Percentiles rank a stretch among this genome's conserved stretches.
Conservation (phyloP, 1,140 invertebrate species). For the Drosophila busckii region DNA sequence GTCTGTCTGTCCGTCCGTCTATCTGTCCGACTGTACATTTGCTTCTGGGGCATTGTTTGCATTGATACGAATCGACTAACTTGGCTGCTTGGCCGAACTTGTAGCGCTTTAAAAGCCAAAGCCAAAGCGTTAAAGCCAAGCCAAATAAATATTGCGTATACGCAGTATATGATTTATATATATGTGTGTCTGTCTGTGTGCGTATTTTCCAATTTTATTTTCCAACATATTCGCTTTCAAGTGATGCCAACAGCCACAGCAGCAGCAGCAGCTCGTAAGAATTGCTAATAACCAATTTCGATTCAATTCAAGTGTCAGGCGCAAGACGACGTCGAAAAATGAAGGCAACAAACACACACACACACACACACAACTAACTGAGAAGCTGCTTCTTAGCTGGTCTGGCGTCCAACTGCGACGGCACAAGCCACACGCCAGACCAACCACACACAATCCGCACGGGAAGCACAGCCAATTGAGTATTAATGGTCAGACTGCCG, state of each 20-base stretch:
- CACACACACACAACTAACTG: slow-evolving; percentile 19
- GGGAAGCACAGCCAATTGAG: slow-evolving; percentile 76
- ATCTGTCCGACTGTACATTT: slow-evolving; percentile 1
- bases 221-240: slow-evolving; percentile 61
- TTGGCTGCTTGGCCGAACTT: slow-evolving; percentile 58
- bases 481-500: slow-evolving; percentile 73
- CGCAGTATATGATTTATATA: slow-evolving; percentile 11
- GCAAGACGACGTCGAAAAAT: slow-evolving; percentile 69
- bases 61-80: slow-evolving; percentile 62
- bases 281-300: slow-evolving; percentile 77
- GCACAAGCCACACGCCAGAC: no score
- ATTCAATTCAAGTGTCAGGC: slow-evolving; percentile 77
- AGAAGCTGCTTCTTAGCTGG: no score
- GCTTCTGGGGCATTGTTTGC: slow-evolving; percentile 44
- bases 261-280: slow-evolving; percentile 52
- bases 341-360: slow-evolving; percentile 30
- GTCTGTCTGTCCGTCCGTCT: slow-evolving; percentile 6
- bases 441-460: slow-evolving; percentile 71
- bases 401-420: no score
- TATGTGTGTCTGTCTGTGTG: slow-evolving; percentile 7
- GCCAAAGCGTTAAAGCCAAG: slow-evolving; percentile 28
- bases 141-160: slow-evolving; percentile 55
- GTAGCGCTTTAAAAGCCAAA: slow-evolving; percentile 44
- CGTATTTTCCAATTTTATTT: slow-evolving; percentile 42
- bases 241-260: slow-evolving; percentile 32